A percentile compares a stretch with the other conserved stretches of the same genome.
phyloP scores from a whole-genome alignment of 35 echinoderm and acorn worm genomes.

The Heliocidaris tuberculata region DNA sequence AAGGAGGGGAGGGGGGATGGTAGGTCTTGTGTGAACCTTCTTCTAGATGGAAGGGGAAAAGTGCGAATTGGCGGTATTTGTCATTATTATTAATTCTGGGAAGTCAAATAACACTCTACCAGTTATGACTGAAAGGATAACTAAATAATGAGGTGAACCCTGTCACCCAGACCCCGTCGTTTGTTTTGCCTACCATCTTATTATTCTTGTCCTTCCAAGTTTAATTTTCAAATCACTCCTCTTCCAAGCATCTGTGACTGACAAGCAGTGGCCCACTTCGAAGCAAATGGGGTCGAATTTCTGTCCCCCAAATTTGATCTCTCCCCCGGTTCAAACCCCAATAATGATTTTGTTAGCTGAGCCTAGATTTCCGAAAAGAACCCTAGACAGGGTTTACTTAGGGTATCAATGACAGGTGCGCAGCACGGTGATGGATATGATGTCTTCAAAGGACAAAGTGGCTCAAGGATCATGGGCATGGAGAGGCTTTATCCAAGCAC shows the following conservation, averaged over 20 bases:
- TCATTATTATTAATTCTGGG: not conserved
- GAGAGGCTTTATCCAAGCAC: not conserved
- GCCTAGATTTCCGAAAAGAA: not conserved
- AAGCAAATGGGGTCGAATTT: not conserved
- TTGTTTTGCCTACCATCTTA: not conserved
- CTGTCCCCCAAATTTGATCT: constrained; percentile 1
- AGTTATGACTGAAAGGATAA: not conserved
- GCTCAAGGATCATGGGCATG: not conserved
- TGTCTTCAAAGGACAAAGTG: not conserved
- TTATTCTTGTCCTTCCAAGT: not conserved
- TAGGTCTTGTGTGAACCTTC: not conserved
- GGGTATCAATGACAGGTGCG: not conserved
- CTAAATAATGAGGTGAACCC: not conserved
- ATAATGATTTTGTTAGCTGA: not conserved
- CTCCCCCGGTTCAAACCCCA: not conserved
- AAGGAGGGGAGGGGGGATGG: not conserved
- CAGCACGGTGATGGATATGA: not conserved
- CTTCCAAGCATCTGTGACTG: not conserved
- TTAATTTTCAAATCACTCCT: not conserved
- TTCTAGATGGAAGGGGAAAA: not conserved
- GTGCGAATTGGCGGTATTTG: not conserved
- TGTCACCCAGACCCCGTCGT: not conserved
- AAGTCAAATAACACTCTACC: not conserved
- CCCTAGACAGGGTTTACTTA: not conserved
- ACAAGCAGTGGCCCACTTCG: not conserved